Conservation (phyloP, 2,113 vertebrate genomes). For the Semicossyphus pulcher region DNA sequence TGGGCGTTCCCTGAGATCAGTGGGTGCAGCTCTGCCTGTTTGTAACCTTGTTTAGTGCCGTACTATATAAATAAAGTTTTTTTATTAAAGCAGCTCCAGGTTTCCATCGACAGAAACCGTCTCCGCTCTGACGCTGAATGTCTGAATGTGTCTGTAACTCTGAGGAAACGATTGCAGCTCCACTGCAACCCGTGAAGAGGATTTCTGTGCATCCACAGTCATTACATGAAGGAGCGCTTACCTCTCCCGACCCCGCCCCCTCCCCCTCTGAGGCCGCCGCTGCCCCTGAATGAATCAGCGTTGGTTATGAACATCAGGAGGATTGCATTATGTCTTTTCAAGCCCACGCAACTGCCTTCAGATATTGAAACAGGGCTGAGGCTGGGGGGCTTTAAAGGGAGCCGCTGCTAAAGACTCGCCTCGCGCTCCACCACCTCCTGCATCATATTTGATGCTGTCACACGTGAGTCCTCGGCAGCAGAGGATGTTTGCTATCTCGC, state of each 20-base stretch:
- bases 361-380: background rate
- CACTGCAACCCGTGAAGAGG: background rate
- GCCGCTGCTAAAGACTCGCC: background rate
- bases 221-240: background rate
- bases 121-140: no score
- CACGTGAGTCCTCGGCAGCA: background rate
- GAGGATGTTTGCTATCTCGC: background rate
- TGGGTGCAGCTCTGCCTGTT: no score
- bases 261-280: background rate
- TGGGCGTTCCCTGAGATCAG: background rate
- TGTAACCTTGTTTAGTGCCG: no score
- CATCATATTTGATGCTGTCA: background rate
- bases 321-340: slow-evolving; percentile 20
- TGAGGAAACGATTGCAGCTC: slow-evolving; percentile 15
- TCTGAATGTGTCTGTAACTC: background rate
- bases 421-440: background rate
- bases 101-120: background rate
- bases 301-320: background rate
- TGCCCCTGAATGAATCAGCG: slow-evolving; percentile 1
- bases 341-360: slow-evolving; percentile 1
- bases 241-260: background rate
- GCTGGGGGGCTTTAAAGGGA: background rate
- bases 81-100: background rate
- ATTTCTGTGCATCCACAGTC: slow-evolving; percentile 10
- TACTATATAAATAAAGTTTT: no score